Conservation (phyloP, 2,888 invertebrate genomes). For the Amphipyra berbera region DNA sequence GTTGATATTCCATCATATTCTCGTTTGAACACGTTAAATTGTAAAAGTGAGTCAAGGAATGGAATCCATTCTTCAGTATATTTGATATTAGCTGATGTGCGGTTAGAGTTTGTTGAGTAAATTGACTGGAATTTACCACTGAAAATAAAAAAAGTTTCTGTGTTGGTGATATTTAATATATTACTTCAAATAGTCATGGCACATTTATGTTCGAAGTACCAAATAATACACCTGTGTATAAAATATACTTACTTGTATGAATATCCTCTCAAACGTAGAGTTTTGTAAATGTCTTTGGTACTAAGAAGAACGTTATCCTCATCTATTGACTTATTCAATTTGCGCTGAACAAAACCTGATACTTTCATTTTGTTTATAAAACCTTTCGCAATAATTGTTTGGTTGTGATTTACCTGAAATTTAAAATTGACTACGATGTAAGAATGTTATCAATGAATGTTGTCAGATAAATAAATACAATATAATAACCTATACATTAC, state of each 20-base stretch:
- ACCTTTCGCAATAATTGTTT: slow-evolving; percentile 20
- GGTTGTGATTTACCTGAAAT: slow-evolving; percentile 17
- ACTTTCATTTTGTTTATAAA: background rate
- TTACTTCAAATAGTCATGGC: too few relatives aligned
- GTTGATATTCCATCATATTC: slow-evolving; percentile 30
- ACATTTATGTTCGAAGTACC: too few relatives aligned
- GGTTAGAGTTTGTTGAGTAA: slow-evolving; percentile 66
- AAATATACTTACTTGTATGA: slow-evolving; percentile 28
- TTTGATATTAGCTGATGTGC: slow-evolving; percentile 90
- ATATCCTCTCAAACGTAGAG: slow-evolving; percentile 40
- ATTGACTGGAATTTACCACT: slow-evolving; percentile 40
- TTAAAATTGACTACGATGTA: too few relatives aligned
- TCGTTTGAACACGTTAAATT: slow-evolving; percentile 53
- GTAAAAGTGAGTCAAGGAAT: slow-evolving; percentile 45
- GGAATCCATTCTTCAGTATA: slow-evolving; percentile 52
- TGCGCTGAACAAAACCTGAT: too few relatives aligned
- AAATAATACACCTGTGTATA: too few relatives aligned
- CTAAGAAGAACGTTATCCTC: slow-evolving; percentile 1
- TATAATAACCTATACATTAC: too few relatives aligned
- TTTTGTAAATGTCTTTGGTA: slow-evolving; percentile 29
- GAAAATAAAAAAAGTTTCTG: slow-evolving; percentile 6
- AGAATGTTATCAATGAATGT: too few relatives aligned
- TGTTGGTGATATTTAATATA: too few relatives aligned
- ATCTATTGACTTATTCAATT: background rate
- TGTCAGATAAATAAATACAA: too few relatives aligned